These are phyloP conservation scores for Chaetodon trifasciatus DNA, from an alignment of 2,797 vertebrate genomes.

Conservation along the genomic window DNA sequence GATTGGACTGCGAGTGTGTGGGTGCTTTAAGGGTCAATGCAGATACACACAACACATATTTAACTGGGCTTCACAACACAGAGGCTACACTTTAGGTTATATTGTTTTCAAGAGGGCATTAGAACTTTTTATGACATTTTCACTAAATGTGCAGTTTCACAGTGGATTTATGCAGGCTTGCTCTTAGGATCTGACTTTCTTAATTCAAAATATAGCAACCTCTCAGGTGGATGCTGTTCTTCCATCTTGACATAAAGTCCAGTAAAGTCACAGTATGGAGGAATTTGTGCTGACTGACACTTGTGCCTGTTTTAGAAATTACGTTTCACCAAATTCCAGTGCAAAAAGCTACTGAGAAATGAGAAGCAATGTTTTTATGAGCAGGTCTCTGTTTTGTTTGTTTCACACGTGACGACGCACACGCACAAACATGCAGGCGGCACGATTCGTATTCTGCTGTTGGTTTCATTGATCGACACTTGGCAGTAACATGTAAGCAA, in stretches of 20 bases:
- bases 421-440: background rate
- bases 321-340: too few species aligned
- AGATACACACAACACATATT: background rate
- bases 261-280: too few species aligned
- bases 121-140: background rate
- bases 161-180: background rate
- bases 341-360: too few species aligned
- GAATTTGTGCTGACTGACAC: too few species aligned
- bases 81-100: background rate
- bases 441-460: background rate
- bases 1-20: too few species aligned
- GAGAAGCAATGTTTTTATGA: too few species aligned
- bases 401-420: too few species aligned
- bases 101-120: background rate
- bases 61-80: background rate
- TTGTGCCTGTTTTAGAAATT: too few species aligned
- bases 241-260: background rate
- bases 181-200: background rate
- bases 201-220: background rate
- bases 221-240: background rate
- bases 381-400: too few species aligned
- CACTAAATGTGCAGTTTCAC: background rate
- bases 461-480: background rate
- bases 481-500: background rate
- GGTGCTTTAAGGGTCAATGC: background rate